These are phyloP conservation scores for Stomorhina lunata DNA, from an alignment of 2,888 invertebrate genomes.

Conservation along the genomic window DNA sequence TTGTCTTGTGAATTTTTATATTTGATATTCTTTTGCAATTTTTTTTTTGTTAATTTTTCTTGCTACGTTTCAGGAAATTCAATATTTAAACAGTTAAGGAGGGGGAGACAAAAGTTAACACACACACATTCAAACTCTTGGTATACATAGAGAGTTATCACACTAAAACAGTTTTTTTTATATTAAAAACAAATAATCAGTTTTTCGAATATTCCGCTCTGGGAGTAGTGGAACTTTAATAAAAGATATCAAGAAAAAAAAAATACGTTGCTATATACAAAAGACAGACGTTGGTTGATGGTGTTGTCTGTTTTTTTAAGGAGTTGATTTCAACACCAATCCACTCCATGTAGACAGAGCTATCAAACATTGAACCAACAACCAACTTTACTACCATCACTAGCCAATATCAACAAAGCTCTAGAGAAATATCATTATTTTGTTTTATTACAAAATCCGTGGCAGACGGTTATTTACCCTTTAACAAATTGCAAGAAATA, in stretches of 20 bases:
- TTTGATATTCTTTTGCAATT: constrained; percentile 1
- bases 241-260: background rate
- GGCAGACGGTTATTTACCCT: constrained; percentile 28
- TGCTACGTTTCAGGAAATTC: constrained; percentile 63
- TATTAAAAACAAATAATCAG: constrained; percentile 41
- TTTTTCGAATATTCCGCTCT: constrained; percentile 19
- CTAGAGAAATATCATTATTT: constrained; percentile 11
- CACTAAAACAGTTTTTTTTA: background rate
- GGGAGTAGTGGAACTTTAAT: background rate
- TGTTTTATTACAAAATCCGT: constrained; percentile 32
- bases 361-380: background rate
- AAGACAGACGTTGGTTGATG: constrained; percentile 27
- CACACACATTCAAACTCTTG: too few species aligned
- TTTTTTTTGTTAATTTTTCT: too few species aligned
- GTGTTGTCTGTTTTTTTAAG: constrained; percentile 9
- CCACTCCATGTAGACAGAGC: background rate
- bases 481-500: background rate
- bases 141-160: background rate
- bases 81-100: constrained; percentile 48
- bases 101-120: constrained; percentile 17
- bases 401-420: background rate
- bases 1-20: constrained; percentile 46
- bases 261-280: too few species aligned
- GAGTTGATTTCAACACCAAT: background rate
- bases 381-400: background rate